Conservation (phyloP, 2,888 invertebrate species). For the Brachylomia viminalis region DNA sequence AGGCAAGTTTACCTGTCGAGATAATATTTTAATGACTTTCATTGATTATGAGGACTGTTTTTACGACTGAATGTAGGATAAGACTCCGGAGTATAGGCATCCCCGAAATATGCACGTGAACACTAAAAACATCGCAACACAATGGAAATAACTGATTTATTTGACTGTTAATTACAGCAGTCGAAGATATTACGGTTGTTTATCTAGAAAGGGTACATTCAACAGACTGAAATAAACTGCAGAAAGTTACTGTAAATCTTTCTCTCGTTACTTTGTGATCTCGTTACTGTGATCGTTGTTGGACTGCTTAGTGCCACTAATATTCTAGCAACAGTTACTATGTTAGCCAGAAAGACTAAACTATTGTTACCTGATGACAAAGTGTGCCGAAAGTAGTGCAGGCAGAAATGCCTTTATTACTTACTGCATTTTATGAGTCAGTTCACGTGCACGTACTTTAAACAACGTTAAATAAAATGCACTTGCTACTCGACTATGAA, state of each 20-base stretch:
- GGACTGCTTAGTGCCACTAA: background rate
- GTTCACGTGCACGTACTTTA: slow-evolving; percentile 34
- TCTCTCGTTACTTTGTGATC: too few species aligned
- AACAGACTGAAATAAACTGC: background rate
- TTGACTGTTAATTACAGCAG: slow-evolving; percentile 2
- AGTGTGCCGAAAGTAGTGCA: slow-evolving; percentile 26
- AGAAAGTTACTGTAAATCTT: background rate
- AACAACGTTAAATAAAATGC: slow-evolving; percentile 20
- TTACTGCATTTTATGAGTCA: slow-evolving; percentile 39
- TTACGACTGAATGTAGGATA: slow-evolving; percentile 7
- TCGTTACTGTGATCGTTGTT: background rate
- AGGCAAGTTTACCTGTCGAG: background rate
- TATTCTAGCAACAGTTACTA: background rate
- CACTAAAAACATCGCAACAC: background rate
- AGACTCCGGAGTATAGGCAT: background rate
- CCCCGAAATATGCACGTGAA: slow-evolving; percentile 18
- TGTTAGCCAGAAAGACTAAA: background rate
- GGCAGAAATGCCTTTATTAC: slow-evolving; percentile 27
- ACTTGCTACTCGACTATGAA: slow-evolving; percentile 23
- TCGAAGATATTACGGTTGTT: background rate
- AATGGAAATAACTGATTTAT: background rate
- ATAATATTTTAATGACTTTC: background rate
- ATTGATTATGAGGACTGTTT: slow-evolving; percentile 11
- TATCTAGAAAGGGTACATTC: background rate
- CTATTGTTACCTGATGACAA: slow-evolving; percentile 6